Base-by-base conservation (phyloP, 2,113 vertebrate genomes). In the Xerus inauris region DNA sequence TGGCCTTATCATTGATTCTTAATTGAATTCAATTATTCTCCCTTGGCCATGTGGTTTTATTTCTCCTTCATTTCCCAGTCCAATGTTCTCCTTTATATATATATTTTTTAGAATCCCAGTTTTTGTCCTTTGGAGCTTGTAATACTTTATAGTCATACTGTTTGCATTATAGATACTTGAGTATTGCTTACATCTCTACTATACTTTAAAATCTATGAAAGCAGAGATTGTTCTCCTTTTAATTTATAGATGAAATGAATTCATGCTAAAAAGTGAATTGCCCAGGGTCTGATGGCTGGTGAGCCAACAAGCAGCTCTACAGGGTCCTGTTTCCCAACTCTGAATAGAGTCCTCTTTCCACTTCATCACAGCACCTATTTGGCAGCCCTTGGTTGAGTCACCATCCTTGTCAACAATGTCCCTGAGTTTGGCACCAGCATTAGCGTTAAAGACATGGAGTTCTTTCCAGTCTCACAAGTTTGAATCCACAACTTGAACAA, bases 151-250 rank as follows among this genome's bases (percentile, higher is more conserved):
- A 51, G 32, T 30, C 12, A 67, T 73, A 14, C 9, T 85, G 0
- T 85, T 76, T 77, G 20, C 65, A n/a, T 72, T 14, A 2, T 26
- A 65, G 45, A 67, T 45, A 59, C 14, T 65, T 57, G 14, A 2
- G 42, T 40, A 28, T 76, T 62, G 9, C 62, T 67, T 92, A 73
- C 3, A n/a, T 86, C 20, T 73, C 59, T 24, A 40, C 22, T 47
- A 3, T 69, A 85, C 51, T 92, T 92, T 80, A 92, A 93, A 35
- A 64, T 32, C n/a, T 54, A n/a, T 65, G 82, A 94, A 8, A 62
- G 42, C 59, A 62, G 26, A 28, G 59, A 62, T 57, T 8, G 22
- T 57, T 57, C 54, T 6, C 12, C 8, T 77, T 90, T 75, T 94
- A 42, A 94, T 85, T 94, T 73, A 62, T 14, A 64, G 51, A 22